Evolutionary conservation across 2,797 vertebrate genomes (phyloP), one percentile per base, ranked within the genome.

Genomic region (Gobio occitaniae): DNA sequence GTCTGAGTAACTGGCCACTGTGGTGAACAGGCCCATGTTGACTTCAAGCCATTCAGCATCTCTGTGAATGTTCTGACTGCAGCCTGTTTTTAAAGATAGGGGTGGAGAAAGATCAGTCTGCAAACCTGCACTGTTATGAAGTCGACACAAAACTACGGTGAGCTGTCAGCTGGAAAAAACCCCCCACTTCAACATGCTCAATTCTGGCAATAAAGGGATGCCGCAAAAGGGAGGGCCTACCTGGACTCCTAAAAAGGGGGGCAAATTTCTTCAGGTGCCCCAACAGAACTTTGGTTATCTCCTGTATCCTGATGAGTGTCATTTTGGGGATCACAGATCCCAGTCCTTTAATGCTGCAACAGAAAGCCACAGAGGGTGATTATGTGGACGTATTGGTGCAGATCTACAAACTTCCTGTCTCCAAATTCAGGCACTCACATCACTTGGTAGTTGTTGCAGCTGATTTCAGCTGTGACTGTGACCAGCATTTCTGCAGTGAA

Each of bases 391-490:
- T 8, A 9, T 77, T 32, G 17, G 9, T 2, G 3, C 2, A 41
- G 41, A 8, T 41, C 41, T 8, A 8, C 41, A 41, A 41, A 41
- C 41, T 7, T 41, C 41, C 41, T 41, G 32, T 41, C 38, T 41
- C 38, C 38, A 41, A 41, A 41, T 41, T 41, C 38, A 7, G 50
- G 6, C 59, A 91, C 91, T 90, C 83, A 92, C 92, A 92, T 85
- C 17, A 91, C 78, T 1, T 66, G 89, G 86, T 92, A 93, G 69
- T 89, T 85, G 56, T 78, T 90, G 85, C 92, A 93, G 78, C 36
- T 7, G 38, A 41, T 41, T 4, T 41, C 5, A 41, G 38, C 38
- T 6, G 38, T 41, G 38, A 41, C 38, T 1, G 38, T 41, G 5
- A 41, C 38, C 38, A 41, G 38, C 38, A 41, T 41, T 41, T 41